phyloP scores from a whole-genome alignment of 2,797 vertebrate species.

The Oreochromis grahami region DNA sequence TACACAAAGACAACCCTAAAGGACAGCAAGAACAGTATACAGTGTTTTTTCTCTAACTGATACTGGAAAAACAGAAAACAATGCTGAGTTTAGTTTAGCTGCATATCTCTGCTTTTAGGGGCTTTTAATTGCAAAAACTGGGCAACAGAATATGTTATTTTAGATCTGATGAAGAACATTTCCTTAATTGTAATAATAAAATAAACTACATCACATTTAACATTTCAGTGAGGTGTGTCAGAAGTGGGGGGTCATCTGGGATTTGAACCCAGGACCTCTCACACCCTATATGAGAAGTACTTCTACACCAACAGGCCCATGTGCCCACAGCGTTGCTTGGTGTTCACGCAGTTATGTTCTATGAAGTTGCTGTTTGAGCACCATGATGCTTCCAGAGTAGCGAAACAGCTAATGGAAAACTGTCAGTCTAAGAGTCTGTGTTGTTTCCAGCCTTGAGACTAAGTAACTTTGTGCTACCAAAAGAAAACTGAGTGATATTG shows the following conservation, averaged over 20 bases:
- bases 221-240: rapidly evolving
- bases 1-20: background rate
- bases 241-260: conserved; percentile 50
- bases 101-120: background rate
- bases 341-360: background rate
- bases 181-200: background rate
- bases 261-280: conserved; percentile 68
- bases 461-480: rapidly evolving
- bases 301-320: conserved; percentile 65
- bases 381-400: background rate
- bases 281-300: conserved; percentile 67
- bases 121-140: background rate
- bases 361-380: background rate
- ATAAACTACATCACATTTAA: background rate
- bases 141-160: background rate
- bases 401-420: background rate
- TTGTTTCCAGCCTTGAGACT: background rate
- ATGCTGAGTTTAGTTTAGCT: background rate
- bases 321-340: background rate
- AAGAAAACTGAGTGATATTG: background rate
- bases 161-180: background rate
- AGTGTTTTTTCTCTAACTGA: rapidly evolving
- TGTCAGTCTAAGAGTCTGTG: background rate
- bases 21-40: rapidly evolving
- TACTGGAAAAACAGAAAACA: background rate